Percentiles rank a stretch among this genome's conserved stretches.
Evolutionary conservation across 2,797 vertebrate species (phyloP).

Genomic region (Kryptopterus vitreolus): DNA sequence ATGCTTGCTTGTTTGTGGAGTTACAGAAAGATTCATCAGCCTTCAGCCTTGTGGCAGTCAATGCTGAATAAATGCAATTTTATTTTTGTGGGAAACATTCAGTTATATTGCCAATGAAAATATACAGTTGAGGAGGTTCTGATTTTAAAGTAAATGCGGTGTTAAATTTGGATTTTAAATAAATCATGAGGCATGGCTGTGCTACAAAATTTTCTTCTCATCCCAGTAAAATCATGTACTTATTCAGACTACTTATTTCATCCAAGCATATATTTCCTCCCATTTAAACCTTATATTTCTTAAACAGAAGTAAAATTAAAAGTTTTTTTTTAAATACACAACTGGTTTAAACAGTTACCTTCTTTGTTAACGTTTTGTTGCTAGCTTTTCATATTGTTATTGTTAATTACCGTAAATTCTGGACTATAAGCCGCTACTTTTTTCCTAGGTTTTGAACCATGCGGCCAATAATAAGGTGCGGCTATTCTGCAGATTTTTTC

Average conservation of each 20-base stretch:
- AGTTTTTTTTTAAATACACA: no score
- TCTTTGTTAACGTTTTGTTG: no score
- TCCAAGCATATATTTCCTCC: background rate
- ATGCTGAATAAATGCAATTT: constrained; percentile 47
- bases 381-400: no score
- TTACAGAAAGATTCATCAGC: constrained; percentile 67
- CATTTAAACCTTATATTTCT: background rate
- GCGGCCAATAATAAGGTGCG: no score
- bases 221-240: background rate
- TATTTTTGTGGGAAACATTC: constrained; percentile 25
- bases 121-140: constrained; percentile 11
- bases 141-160: constrained; percentile 34
- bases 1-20: constrained; percentile 69
- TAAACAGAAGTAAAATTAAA: no score
- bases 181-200: constrained; percentile 4
- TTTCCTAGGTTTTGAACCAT: no score
- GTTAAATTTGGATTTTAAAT: background rate
- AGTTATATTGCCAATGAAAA: constrained; percentile 44
- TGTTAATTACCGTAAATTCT: no score
- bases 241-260: background rate
- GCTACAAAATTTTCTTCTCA: constrained; percentile 1
- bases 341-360: background rate
- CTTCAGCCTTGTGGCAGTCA: constrained; percentile 47
- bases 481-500: no score
- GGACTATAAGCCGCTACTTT: no score